Evolutionary conservation across 2,113 vertebrate species (phyloP).

Genomic region (Macquaria australasica): DNA sequence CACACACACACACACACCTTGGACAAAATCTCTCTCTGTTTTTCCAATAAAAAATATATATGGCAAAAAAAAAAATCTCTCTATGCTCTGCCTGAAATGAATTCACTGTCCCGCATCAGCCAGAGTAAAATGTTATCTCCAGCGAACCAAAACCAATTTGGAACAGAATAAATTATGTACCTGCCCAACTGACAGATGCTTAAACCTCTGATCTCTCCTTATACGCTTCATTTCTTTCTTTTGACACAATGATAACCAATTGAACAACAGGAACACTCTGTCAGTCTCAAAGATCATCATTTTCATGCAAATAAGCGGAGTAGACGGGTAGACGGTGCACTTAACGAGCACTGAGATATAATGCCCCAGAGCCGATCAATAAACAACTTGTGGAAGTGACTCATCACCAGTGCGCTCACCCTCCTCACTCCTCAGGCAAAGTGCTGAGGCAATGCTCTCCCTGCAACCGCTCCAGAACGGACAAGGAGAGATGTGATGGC

Average conservation of each 20-base stretch:
- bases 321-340: slow-evolving; percentile 31
- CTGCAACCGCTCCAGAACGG: neutral
- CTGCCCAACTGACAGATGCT: slow-evolving; percentile 25
- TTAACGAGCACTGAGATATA: slow-evolving; percentile 58
- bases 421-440: slow-evolving; percentile 45
- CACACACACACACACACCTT: neutral
- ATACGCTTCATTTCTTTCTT: slow-evolving; percentile 18
- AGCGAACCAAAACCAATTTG: slow-evolving; percentile 54
- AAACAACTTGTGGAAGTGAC: slow-evolving; percentile 69
- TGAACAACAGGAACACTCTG: slow-evolving; percentile 4
- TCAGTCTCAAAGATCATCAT: slow-evolving; percentile 21
- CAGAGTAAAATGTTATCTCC: slow-evolving; percentile 54
- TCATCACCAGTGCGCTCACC: slow-evolving; percentile 56
- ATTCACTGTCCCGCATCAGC: slow-evolving; percentile 47
- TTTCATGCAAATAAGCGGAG: slow-evolving; percentile 60
- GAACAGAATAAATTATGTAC: slow-evolving; percentile 53
- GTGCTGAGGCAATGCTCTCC: slow-evolving; percentile 58
- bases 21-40: slow-evolving; percentile 2
- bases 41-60: too few relatives aligned
- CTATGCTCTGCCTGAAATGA: slow-evolving; percentile 33
- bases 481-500: slow-evolving; percentile 37
- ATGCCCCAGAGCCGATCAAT: slow-evolving; percentile 52
- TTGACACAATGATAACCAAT: slow-evolving; percentile 42
- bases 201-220: slow-evolving; percentile 45
- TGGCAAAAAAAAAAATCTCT: neutral